Percentiles rank a stretch among this genome's conserved stretches.
These are phyloP conservation scores for Sebastes matsubarae DNA, from an alignment of 2,797 vertebrate genomes.

Conservation along the genomic window DNA sequence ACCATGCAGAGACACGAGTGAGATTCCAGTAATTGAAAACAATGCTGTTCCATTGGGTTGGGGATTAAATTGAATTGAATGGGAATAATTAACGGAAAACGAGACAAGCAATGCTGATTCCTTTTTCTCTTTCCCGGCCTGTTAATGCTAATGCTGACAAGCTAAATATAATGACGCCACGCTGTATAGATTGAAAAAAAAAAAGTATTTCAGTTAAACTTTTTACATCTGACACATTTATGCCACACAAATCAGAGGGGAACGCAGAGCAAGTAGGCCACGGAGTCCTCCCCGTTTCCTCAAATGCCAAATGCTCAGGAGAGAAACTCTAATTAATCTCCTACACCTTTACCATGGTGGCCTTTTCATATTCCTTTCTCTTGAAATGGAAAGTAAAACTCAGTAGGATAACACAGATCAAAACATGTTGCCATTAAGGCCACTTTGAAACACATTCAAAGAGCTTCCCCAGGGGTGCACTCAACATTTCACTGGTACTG, in stretches of 20 bases:
- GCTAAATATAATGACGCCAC: background rate
- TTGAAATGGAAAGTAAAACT: slow-evolving; percentile 41
- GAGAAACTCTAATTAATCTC: slow-evolving; percentile 60
- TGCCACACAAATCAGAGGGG: slow-evolving; percentile 22
- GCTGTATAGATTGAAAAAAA: background rate
- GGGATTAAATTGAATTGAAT: slow-evolving; percentile 44
- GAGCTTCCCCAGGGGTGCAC: background rate
- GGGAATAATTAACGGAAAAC: slow-evolving; percentile 31
- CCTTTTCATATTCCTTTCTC: slow-evolving; percentile 31
- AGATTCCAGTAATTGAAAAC: slow-evolving; percentile 45
- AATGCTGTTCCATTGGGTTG: slow-evolving; percentile 17
- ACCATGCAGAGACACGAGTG: slow-evolving; percentile 13
- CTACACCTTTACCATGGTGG: slow-evolving; percentile 42
- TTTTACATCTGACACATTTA: slow-evolving; percentile 19
- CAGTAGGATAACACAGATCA: slow-evolving; percentile 33
- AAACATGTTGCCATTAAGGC: slow-evolving; percentile 26
- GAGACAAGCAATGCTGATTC: background rate
- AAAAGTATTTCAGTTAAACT: background rate
- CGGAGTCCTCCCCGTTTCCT: slow-evolving; percentile 20
- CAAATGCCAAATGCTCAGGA: slow-evolving; percentile 53
- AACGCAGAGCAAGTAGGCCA: slow-evolving; percentile 32
- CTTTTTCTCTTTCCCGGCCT: background rate
- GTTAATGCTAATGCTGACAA: background rate
- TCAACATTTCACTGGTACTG: background rate
- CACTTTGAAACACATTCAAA: slow-evolving; percentile 28